Evolutionary conservation across 2,113 vertebrate species (phyloP).

Genomic region (Cyanistes caeruleus): DNA sequence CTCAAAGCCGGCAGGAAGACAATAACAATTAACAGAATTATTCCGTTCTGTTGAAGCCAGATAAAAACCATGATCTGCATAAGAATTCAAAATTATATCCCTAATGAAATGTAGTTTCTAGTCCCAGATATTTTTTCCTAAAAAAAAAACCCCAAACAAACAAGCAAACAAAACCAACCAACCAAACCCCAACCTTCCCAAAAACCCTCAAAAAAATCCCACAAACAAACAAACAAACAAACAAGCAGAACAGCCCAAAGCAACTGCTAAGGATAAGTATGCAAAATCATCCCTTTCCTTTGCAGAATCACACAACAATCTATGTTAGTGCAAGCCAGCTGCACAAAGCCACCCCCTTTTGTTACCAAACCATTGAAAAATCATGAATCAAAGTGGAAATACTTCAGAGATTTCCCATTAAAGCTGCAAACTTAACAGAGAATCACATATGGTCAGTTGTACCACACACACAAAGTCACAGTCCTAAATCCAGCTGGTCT

Average conservation of each 20-base stretch:
- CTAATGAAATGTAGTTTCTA: neutral
- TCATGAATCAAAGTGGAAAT: neutral
- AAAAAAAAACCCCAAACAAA: neutral
- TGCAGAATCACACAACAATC: neutral
- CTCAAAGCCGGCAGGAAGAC: neutral
- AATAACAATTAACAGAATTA: conserved; percentile 22
- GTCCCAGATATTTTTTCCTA: neutral
- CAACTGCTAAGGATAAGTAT: neutral
- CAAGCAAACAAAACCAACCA: neutral
- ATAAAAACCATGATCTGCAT: neutral
- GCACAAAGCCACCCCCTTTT: neutral
- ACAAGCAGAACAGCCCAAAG: neutral
- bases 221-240: neutral
- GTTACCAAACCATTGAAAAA: neutral
- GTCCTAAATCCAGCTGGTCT: conserved; percentile 18
- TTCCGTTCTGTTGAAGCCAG: conserved; percentile 21
- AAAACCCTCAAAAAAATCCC: neutral
- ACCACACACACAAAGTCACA: neutral
- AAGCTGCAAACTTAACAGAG: conserved; percentile 5
- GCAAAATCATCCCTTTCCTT: neutral
- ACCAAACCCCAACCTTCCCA: neutral
- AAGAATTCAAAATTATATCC: conserved; percentile 18
- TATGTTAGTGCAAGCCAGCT: neutral
- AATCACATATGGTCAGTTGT: conserved; percentile 11
- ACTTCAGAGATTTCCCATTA: neutral